phyloP scores from a whole-genome alignment of 2,113 vertebrate species.

The Microcebus jonahi region DNA sequence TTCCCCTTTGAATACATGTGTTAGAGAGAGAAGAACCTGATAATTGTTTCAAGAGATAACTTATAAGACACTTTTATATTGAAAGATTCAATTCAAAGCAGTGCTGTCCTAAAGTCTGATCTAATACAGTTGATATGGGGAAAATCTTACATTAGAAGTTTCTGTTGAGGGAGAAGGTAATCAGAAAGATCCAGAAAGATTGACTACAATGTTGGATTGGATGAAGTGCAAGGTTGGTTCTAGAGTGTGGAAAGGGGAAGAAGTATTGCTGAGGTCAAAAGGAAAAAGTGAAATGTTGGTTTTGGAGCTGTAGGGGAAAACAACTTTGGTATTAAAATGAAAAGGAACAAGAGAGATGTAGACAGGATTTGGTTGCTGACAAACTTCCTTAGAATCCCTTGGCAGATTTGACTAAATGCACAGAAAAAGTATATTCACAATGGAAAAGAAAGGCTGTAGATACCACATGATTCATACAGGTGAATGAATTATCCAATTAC shows the following conservation, averaged over 20 bases:
- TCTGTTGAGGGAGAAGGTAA: slow-evolving; percentile 35
- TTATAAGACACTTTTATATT: neutral
- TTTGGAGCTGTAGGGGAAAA: slow-evolving; percentile 24
- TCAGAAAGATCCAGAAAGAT: neutral
- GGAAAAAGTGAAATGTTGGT: slow-evolving; percentile 49
- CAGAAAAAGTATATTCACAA: slow-evolving; percentile 44
- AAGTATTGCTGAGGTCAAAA: slow-evolving; percentile 45
- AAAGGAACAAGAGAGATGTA: slow-evolving; percentile 22
- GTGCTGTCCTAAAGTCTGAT: slow-evolving; percentile 34
- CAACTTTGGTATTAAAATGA: slow-evolving; percentile 48
- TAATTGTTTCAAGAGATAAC: slow-evolving; percentile 48
- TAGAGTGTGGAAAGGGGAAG: slow-evolving; percentile 3
- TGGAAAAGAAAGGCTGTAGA: slow-evolving; percentile 44
- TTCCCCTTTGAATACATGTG: neutral
- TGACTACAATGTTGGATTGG: neutral
- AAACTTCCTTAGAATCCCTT: slow-evolving; percentile 51
- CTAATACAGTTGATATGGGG: neutral
- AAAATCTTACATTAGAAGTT: slow-evolving; percentile 14
- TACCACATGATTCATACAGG: neutral
- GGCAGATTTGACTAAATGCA: slow-evolving; percentile 3
- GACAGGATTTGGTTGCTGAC: slow-evolving; percentile 51
- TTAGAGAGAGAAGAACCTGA: slow-evolving; percentile 36
- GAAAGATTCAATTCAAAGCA: slow-evolving; percentile 39
- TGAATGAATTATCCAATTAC: slow-evolving; percentile 83
- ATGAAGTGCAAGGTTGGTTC: neutral